These are phyloP conservation scores for Dynastes tityus DNA, from an alignment of 2,888 invertebrate species.

Conservation along the genomic window DNA sequence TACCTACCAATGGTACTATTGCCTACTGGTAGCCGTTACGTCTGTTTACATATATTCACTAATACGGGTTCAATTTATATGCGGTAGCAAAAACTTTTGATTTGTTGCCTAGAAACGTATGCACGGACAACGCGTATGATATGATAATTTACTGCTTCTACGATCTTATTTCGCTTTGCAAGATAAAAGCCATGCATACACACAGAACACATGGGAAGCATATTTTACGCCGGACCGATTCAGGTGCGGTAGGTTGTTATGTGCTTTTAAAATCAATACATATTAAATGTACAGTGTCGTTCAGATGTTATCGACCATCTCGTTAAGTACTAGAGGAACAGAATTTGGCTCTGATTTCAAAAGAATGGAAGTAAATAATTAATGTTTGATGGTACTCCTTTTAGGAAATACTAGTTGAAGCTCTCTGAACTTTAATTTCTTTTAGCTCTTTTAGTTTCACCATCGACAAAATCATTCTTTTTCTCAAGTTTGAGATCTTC, in stretches of 20 bases:
- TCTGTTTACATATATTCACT: background rate
- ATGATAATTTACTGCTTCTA: conserved; percentile 36
- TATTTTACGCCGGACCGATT: background rate
- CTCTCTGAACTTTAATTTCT: too few species aligned
- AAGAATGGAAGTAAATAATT: too few species aligned
- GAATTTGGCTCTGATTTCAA: too few species aligned
- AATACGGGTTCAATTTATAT: conserved; percentile 16
- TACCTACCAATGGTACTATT: background rate
- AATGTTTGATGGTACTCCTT: too few species aligned
- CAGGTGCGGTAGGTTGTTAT: conserved; percentile 27
- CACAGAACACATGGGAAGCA: background rate
- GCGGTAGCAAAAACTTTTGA: conserved; percentile 51
- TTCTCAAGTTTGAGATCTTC: too few species aligned
- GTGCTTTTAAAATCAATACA: conserved; percentile 17
- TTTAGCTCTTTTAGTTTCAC: too few species aligned
- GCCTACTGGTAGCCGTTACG: conserved; percentile 3
- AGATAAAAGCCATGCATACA: conserved; percentile 4
- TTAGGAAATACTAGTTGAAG: too few species aligned
- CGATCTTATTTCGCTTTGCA: conserved; percentile 19
- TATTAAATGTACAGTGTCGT: background rate
- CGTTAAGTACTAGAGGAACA: too few species aligned
- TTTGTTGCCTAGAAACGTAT: conserved; percentile 38
- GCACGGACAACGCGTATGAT: conserved; percentile 34
- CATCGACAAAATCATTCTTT: too few species aligned
- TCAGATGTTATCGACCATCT: too few species aligned